Evolutionary conservation across 2,888 invertebrate genomes (phyloP), one percentile per base, ranked within the genome.

Genomic region (Pachymerium ferrugineum): DNA sequence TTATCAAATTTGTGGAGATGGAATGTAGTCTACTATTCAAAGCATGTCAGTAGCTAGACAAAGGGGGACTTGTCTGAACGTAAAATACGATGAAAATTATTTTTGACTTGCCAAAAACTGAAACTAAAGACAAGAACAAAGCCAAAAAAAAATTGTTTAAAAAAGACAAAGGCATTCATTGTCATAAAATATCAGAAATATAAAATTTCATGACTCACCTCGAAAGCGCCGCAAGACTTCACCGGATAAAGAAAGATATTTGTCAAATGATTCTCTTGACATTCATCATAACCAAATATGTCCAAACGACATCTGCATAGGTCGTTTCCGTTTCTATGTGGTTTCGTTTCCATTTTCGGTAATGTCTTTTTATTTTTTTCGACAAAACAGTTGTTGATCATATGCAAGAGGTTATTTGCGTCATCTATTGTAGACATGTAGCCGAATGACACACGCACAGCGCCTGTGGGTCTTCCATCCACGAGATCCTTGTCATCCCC

Each of bases 371-470:
- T 35, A 14, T 10, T 35, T 8, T 10, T 33, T 31, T 70, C 70
- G 16, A 78, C 33, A 81, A 95, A 96, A 80, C 92, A 93, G 73
- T 87, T 85, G 70, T 85, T 85, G 73, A 97, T 88, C 89, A 95
- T 91, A 68, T 83, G 78, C 8, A 96, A 81, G 22, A 95, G 84
- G 77, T 83, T 85, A 74, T 91, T 87, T 0, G 89, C 90, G 81
- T 97, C 91, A 72, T 86, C 81, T 74, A 85, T 84, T 0, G 88
- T 89, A 10, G 94, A 94, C 88, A 92, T 92, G 80, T 93, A 94
- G 19, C 97, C 97, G 81, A 97, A 94, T 0, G 97, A 97, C 3
- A 92, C 87, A 79, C 98, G 86, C 12, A 97, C 87, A 1, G 96
- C 93, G 8, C 98, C 98, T 0, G 97, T 96, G 0, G 98, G 97